These are phyloP conservation scores for Serinus canaria DNA, from an alignment of 2,113 vertebrate genomes.

Conservation along the genomic window DNA sequence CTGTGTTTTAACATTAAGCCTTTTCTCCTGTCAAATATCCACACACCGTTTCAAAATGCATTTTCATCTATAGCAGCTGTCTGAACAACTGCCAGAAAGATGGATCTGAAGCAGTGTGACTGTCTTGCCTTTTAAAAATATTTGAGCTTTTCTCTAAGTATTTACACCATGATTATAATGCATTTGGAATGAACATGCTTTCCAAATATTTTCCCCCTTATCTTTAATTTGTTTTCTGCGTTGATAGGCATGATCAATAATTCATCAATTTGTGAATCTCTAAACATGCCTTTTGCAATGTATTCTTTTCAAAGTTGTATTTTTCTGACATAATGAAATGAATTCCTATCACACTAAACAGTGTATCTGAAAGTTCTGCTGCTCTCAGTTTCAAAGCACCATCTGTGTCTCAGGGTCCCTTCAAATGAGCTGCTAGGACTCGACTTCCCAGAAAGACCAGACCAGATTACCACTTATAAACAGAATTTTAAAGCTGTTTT, in stretches of 20 bases:
- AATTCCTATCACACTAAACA: neutral
- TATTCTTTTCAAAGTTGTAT: constrained; percentile 18
- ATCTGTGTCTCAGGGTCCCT: neutral
- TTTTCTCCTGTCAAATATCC: constrained; percentile 2
- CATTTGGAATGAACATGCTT: neutral
- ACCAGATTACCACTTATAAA: neutral
- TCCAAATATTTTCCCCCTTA: neutral
- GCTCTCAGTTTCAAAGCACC: constrained; percentile 21
- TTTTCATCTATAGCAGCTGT: constrained; percentile 42
- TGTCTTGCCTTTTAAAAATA: neutral
- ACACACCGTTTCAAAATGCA: neutral
- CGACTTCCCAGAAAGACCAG: neutral
- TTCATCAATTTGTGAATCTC: constrained; percentile 37
- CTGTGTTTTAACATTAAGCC: neutral
- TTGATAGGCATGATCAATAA: constrained; percentile 38
- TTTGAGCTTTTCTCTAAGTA: neutral
- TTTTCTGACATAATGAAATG: neutral
- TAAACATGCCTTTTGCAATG: neutral
- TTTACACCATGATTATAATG: neutral
- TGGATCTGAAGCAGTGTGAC: neutral
- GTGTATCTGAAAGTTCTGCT: neutral
- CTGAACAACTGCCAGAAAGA: neutral
- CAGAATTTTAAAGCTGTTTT: neutral
- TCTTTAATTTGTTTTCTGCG: constrained; percentile 44
- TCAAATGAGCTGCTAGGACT: neutral